phyloP scores from a whole-genome alignment of 2,888 invertebrate genomes.

The Perizoma flavofasciatum region DNA sequence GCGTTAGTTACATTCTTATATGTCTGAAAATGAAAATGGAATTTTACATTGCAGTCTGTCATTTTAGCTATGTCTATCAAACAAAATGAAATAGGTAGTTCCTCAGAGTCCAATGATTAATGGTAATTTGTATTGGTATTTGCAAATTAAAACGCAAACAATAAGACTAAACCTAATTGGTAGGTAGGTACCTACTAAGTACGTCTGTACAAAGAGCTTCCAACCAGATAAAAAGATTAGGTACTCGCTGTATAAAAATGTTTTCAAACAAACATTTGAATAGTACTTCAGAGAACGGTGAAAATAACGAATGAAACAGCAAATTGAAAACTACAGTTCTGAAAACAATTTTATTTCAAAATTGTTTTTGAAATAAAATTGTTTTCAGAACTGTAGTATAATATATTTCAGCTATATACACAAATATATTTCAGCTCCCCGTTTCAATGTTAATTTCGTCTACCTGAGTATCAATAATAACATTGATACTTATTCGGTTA shows the following conservation, averaged over 20 bases:
- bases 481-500: no score
- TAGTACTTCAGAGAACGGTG: neutral
- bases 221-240: constrained; percentile 3
- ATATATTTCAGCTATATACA: no score
- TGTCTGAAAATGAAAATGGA: constrained; percentile 34
- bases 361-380: no score
- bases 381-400: no score
- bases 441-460: no score
- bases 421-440: no score
- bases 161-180: no score
- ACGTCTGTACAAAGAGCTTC: constrained; percentile 8
- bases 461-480: no score
- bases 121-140: no score
- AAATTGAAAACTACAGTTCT: neutral
- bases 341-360: no score
- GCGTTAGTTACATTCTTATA: constrained; percentile 50
- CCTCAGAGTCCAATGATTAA: no score
- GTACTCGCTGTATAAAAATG: constrained; percentile 1
- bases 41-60: constrained; percentile 14
- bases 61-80: neutral
- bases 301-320: constrained; percentile 8
- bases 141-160: no score
- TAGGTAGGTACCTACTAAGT: neutral
- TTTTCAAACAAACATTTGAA: constrained; percentile 2
- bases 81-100: neutral